These are phyloP conservation scores for Bimastos eiseni DNA, from an alignment of 2,888 invertebrate species.

Conservation along the genomic window DNA sequence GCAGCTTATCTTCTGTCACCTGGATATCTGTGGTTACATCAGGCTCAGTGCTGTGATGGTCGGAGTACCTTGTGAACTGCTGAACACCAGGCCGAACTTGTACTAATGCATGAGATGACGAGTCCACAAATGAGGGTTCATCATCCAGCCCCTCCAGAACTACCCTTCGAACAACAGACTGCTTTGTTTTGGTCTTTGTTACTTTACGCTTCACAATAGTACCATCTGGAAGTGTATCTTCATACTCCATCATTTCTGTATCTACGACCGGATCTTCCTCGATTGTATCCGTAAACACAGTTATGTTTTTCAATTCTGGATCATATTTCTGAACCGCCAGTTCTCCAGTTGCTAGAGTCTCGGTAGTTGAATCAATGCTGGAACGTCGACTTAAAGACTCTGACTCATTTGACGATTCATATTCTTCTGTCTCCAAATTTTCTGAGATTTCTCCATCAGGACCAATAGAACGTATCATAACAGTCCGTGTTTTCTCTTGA, in stretches of 20 bases:
- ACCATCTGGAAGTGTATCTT: slow-evolving; percentile 37
- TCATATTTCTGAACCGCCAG: background rate
- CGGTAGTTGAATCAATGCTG: slow-evolving; percentile 29
- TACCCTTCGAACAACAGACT: slow-evolving; percentile 34
- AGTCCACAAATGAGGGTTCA: slow-evolving; percentile 34
- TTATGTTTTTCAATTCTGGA: slow-evolving; percentile 29
- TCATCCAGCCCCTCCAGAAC: slow-evolving; percentile 38
- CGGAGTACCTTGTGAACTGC: slow-evolving; percentile 36
- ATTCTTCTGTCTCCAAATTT: slow-evolving; percentile 34
- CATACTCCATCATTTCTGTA: slow-evolving; percentile 33
- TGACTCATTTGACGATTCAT: slow-evolving; percentile 31
- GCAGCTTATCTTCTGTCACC: slow-evolving; percentile 31
- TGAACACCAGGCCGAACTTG: slow-evolving; percentile 29
- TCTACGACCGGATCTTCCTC: slow-evolving; percentile 38
- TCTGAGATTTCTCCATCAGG: slow-evolving; percentile 34
- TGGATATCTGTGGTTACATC: slow-evolving; percentile 36
- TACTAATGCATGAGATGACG: slow-evolving; percentile 20
- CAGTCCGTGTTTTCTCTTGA: slow-evolving; percentile 20
- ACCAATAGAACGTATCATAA: slow-evolving; percentile 34
- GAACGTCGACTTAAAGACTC: slow-evolving; percentile 31
- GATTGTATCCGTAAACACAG: slow-evolving; percentile 38
- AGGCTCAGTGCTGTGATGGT: slow-evolving; percentile 36
- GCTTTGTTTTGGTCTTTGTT: slow-evolving; percentile 35
- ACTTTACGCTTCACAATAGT: slow-evolving; percentile 37
- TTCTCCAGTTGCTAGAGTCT: slow-evolving; percentile 19